Base-by-base conservation (phyloP, 2,888 invertebrate genomes). In the Electrophaes corylata region DNA sequence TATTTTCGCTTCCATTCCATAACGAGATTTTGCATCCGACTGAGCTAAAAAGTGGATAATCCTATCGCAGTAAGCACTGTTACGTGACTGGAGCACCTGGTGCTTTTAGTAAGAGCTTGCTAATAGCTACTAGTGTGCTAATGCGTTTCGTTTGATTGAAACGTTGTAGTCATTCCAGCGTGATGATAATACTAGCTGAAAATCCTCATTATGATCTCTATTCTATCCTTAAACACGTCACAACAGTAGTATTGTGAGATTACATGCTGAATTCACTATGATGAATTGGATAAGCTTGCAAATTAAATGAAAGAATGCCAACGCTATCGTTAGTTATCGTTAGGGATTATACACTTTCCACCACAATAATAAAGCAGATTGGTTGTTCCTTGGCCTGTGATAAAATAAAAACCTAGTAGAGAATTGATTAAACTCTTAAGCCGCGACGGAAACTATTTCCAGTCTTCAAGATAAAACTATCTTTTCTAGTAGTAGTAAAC, bases 31-130 rank as follows among this genome's bases (percentile, higher is more conserved):
- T 56, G 51, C 52, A 37, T 37, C 18, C 45, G 37, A 31, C 46
- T 39, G 49, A 37, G 31, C 47, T 53, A 43, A 41, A 57, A 47
- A 50, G 29, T 33, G 50, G 62, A 66, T 61, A 60, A 64, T 66
- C 61, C 45, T n/a, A n/a, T n/a, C n/a, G n/a, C 12, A 31, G 26
- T 39, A 31, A 52, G 52, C 49, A 16, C 23, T 37, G 40, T 12
- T 54, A 55, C 45, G 50, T 43, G 54, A 55, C 29, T 50, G 41
- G 46, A 51, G 23, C 49, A 31, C 37, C 48, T 29, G 35, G 8
- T 41, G 18, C 29, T 31, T 49, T 39, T 8, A 33, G 37, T 33
- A 19, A 43, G 37, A 50, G 41, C 41, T 41, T 50, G 11, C 19
- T 12, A 8, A n/a, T n/a, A n/a, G n/a, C n/a, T n/a, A n/a, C n/a